Base-by-base conservation (phyloP, 2,888 invertebrate species). In the Brachypalpus laphriformis region DNA sequence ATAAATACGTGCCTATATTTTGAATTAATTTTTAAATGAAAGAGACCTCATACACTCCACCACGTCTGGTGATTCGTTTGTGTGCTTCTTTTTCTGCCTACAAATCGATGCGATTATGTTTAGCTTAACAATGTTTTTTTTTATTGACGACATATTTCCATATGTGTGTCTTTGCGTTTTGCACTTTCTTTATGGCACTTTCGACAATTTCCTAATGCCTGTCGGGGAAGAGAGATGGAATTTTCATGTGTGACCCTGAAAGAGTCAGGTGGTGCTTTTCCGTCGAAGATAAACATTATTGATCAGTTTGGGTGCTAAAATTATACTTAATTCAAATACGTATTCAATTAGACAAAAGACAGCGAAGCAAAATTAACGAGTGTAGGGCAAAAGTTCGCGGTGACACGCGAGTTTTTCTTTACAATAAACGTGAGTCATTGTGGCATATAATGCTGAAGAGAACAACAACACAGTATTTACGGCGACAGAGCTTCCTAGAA, bases 301-400 rank as follows among this genome's bases (percentile, higher is more conserved):
- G 75, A 81, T 82, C 70, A 63, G 40, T 63, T 49, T 65, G 57
- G 40, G 63, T 82, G 63, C 70, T 82, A 74, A 70, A 76, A 70
- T 82, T 70, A 76, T 47, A 74, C 66, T 37, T 28, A 72, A 72
- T 22, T 45, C 37, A 49, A 59, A 25, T 16, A 71, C 49, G 37
- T n/a, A n/a, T n/a, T n/a, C n/a, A 49, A 61, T 9, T 28, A 20
- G 42, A 49, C 25, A 45, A 16, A 74, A 61, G 45, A 74, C 66
- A 68, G 7, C 20, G 2, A 37, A 42, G 22, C n/a, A 16, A 22
- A 34, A 20, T 18, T 31, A 47, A 66, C 28, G 37, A 57, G 45
- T 6, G n/a, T n/a, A 31, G 34, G 47, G 37, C 4, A 57, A 47
- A 37, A 25, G 9, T 31, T 40, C 40, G 25, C 28, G 14, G n/a